Percentiles rank a stretch among this genome's conserved stretches.
These are phyloP conservation scores for Adelosebastes latens DNA, from an alignment of 2,797 vertebrate species.

Conservation along the genomic window DNA sequence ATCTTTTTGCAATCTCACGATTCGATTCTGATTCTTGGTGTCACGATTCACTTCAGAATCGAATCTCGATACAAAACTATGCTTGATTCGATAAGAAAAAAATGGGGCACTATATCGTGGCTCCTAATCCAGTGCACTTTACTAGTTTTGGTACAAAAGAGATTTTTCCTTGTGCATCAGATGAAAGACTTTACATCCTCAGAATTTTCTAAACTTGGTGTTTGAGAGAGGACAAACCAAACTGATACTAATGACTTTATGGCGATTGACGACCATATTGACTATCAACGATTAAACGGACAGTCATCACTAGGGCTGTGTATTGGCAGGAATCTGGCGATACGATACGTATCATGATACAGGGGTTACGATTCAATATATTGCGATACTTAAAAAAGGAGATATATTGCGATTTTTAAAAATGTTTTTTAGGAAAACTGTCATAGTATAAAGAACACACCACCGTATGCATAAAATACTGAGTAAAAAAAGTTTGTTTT, in stretches of 20 bases:
- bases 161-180: neutral
- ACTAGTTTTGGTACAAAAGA: neutral
- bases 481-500: no score
- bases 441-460: no score
- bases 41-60: neutral
- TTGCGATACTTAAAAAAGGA: no score
- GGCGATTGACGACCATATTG: neutral
- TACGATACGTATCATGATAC: no score
- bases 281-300: neutral
- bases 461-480: no score
- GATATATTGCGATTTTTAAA: no score
- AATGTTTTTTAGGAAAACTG: no score
- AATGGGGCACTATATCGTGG: neutral
- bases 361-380: no score
- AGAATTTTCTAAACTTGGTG: neutral
- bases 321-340: no score
- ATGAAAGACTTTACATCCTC: neutral
- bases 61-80: neutral
- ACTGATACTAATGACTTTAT: neutral
- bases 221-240: neutral
- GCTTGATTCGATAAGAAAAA: neutral
- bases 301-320: neutral
- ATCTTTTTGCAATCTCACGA: neutral
- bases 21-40: neutral
- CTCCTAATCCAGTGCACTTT: neutral